These are phyloP conservation scores for Drosophila neoperkinsi DNA, from an alignment of 2,888 invertebrate species.

Conservation along the genomic window DNA sequence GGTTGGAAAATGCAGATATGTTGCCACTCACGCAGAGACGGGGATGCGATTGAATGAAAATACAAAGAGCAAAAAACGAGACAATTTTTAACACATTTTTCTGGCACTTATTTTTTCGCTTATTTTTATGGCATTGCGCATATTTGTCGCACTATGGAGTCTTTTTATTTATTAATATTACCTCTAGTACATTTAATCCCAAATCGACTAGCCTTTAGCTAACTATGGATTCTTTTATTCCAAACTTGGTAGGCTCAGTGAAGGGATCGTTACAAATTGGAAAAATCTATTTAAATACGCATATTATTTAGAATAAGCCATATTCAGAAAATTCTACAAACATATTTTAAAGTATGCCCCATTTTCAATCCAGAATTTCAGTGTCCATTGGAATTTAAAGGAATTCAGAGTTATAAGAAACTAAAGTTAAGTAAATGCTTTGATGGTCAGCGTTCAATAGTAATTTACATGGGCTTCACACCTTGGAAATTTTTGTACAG, in stretches of 20 bases:
- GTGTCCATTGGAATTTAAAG: not conserved
- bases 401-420: not conserved
- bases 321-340: not conserved
- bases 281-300: not conserved
- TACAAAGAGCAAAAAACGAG: slow-evolving; percentile 36
- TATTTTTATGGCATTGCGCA: slow-evolving; percentile 39
- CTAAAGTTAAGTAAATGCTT: not conserved
- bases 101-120: slow-evolving; percentile 42
- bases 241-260: slow-evolving; percentile 41
- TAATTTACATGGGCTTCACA: not conserved
- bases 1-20: slow-evolving; percentile 17
- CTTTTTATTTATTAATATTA: not conserved
- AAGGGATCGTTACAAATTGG: not conserved
- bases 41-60: slow-evolving; percentile 8
- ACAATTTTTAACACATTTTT: slow-evolving; percentile 67
- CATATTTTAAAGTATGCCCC: not conserved
- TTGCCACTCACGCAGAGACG: not conserved
- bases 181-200: not conserved
- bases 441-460: not conserved
- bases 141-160: slow-evolving; percentile 41
- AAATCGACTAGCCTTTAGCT: not conserved
- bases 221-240: slow-evolving; percentile 3
- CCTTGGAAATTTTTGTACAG: not conserved
- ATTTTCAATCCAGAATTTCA: not conserved
- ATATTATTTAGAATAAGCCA: not conserved